phyloP scores from a whole-genome alignment of 2,797 vertebrate species.

The Sebastiscus tertius region DNA sequence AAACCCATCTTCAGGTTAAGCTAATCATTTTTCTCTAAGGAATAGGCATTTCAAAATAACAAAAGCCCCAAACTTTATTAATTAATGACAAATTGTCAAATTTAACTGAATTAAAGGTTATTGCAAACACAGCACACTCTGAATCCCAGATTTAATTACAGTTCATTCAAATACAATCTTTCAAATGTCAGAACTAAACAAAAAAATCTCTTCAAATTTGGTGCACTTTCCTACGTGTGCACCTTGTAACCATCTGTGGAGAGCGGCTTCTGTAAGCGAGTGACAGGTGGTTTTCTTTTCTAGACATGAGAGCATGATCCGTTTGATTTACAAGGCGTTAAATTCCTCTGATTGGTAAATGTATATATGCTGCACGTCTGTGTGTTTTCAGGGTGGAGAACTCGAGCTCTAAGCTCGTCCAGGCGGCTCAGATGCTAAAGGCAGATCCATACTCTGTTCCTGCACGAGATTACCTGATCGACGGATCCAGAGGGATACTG shows the following conservation, averaged over 20 bases:
- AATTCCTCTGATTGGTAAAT: constrained; percentile 3
- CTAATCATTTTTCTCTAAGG: constrained; percentile 13
- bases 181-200: not conserved
- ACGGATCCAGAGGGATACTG: constrained; percentile 98
- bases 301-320: constrained; percentile 1
- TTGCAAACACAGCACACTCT: not conserved
- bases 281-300: constrained; percentile 4
- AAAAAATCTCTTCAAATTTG: not conserved
- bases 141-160: not conserved
- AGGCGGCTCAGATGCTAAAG: constrained; percentile 96
- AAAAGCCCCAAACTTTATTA: not conserved
- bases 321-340: constrained; percentile 17
- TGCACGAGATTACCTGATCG: constrained; percentile 97
- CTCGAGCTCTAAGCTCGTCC: constrained; percentile 94
- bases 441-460: constrained; percentile 97
- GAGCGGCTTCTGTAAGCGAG: not conserved
- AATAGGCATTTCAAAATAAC: not conserved
- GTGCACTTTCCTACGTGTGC: not conserved
- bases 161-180: not conserved
- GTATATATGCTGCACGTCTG: not conserved
- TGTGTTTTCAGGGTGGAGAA: constrained; percentile 92
- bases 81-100: not conserved
- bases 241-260: not conserved
- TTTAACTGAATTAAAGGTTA: not conserved
- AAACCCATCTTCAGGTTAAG: constrained; percentile 52